Evolutionary conservation across 2,113 vertebrate genomes (phyloP).

Genomic region (Genyomyrus donnyi): DNA sequence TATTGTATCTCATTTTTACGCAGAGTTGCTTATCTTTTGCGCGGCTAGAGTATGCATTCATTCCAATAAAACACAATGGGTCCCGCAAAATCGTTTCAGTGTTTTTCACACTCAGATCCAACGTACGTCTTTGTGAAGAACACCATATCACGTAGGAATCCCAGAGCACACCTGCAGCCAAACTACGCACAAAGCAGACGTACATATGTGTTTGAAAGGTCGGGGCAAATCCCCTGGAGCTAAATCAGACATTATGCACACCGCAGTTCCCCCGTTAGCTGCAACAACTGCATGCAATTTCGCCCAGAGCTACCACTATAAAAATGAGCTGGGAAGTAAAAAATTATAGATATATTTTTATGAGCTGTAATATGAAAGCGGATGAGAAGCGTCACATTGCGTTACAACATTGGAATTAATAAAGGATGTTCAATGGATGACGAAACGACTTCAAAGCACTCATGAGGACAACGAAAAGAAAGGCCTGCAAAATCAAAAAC

Average conservation of each 20-base stretch:
- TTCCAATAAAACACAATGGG: neutral
- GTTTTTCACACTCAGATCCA: neutral
- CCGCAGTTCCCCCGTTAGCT: neutral
- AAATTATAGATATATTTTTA: neutral
- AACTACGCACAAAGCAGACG: neutral
- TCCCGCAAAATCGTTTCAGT: neutral
- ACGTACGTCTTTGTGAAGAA: neutral
- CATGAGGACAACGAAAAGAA: constrained; percentile 12
- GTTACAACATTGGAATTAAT: neutral
- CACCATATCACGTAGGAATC: neutral
- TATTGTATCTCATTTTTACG: neutral
- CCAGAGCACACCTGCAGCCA: neutral
- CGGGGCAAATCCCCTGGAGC: neutral
- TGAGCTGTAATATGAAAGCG: neutral
- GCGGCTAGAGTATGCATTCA: neutral
- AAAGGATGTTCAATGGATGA: neutral
- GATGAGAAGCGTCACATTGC: neutral
- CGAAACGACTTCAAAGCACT: constrained; percentile 16
- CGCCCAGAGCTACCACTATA: neutral
- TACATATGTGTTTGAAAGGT: neutral
- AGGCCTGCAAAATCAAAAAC: neutral
- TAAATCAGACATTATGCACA: neutral
- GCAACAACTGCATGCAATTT: neutral
- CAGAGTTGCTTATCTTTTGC: neutral
- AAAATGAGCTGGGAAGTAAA: neutral